Conservation (phyloP, 2,797 vertebrate species). For the Sarcoramphus papa region DNA sequence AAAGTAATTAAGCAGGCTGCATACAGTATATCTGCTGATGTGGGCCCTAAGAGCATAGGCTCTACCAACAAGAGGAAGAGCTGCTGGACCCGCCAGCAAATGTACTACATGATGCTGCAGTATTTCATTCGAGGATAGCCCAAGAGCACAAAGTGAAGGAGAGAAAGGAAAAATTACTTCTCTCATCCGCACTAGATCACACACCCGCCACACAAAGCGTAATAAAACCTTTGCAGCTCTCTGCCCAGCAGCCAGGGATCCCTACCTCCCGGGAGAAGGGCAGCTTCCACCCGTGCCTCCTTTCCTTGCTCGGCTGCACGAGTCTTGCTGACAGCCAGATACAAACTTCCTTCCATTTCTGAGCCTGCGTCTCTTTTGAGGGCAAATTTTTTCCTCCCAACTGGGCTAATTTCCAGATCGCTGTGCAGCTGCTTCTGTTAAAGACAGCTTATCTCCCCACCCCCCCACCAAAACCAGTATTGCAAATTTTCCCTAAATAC, state of each 20-base stretch:
- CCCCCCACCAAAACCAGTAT: background rate
- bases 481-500: background rate
- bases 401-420: background rate
- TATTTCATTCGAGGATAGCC: background rate
- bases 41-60: background rate
- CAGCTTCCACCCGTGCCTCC: too few relatives aligned
- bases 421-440: background rate
- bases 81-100: background rate
- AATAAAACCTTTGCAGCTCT: background rate
- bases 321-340: background rate
- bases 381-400: background rate
- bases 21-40: background rate
- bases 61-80: background rate
- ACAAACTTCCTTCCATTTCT: background rate
- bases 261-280: rapidly evolving
- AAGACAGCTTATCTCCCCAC: background rate
- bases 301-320: background rate
- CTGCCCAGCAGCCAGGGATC: background rate
- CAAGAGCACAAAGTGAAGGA: background rate
- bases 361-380: background rate
- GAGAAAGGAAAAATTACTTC: background rate
- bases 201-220: rapidly evolving
- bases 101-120: background rate
- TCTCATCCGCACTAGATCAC: background rate
- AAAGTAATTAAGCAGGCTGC: background rate